phyloP scores from a whole-genome alignment of 2,888 invertebrate species.

The Elgonia sp. region DNA sequence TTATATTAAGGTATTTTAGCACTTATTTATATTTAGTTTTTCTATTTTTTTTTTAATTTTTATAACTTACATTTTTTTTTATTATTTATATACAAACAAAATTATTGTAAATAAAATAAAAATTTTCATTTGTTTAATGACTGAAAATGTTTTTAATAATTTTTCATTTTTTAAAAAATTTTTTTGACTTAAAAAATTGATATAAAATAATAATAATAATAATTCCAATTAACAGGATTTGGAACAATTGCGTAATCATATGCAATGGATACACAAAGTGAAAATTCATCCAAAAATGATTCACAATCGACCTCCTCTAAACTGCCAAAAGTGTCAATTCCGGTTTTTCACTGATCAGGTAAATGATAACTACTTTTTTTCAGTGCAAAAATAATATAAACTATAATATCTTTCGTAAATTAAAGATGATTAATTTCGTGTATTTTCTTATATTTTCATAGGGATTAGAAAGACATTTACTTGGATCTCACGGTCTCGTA shows the following conservation, averaged over 20 bases:
- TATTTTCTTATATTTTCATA: conserved; percentile 86
- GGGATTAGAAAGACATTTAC: conserved; percentile 97
- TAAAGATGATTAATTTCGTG: not conserved
- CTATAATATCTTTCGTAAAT: not conserved
- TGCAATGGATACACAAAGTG: conserved; percentile 99
- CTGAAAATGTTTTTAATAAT: no score
- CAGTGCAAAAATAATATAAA: not conserved
- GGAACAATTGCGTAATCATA: conserved; percentile 97
- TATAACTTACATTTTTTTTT: no score
- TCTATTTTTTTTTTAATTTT: no score
- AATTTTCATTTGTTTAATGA: no score
- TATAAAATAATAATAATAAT: no score
- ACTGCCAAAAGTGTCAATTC: conserved; percentile 98
- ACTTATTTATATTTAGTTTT: conserved; percentile 12
- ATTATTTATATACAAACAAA: not conserved
- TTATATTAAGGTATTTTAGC: conserved; percentile 91
- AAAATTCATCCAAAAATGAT: conserved; percentile 99
- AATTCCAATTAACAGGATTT: no score
- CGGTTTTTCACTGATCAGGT: conserved; percentile 96
- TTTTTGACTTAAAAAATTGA: no score
- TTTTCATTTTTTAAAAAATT: no score
- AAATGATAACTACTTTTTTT: conserved; percentile 30
- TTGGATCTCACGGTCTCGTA: conserved; percentile 97
- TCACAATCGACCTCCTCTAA: conserved; percentile 96
- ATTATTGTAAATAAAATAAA: not conserved